Base-by-base conservation (phyloP, 2,888 invertebrate species). In the Aspidapion aeneum region DNA sequence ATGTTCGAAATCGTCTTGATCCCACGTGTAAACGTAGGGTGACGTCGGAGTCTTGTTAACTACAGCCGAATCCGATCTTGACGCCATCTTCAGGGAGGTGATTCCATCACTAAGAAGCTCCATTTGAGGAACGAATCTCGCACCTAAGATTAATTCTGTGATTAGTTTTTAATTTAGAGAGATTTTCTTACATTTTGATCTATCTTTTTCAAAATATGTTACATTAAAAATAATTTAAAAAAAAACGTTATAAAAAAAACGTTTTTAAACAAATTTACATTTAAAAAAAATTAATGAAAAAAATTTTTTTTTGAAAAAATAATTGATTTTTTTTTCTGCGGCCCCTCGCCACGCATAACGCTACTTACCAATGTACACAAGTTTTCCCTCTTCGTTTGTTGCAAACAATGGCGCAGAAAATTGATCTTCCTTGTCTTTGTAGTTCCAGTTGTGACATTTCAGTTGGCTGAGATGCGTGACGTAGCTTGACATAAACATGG, bases 401-500 rank as follows among this genome's bases (percentile, higher is more conserved):
- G 89, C 89, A 73, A 93, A 93, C n/a, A 93, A 79, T 0, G 92
- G 90, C 49, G 90, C 85, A 0, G 91, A 91, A 74, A 90, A 92
- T 0, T 89, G 90, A 78, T 92, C 91, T 64, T 87, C 86, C 5
- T 90, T 89, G 0, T 90, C 88, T 70, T 90, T 82, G 48, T 75
- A 75, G 20, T 71, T 71, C 94, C 93, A 94, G 78, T 94, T 94
- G 35, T 82, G 80, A 73, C 91, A 91, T 64, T 82, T 82, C 21
- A 84, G 90, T 81, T 96, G 96, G 1, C 95, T 94, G 74, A 98
- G 82, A 79, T 97, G 96, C 72, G 90, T 90, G 76, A 93, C 88
- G 77, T 98, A 98, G 74, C 96, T 96, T 2, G 95, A 92, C 94
- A 98, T 95, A 0, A 98, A 82, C 60, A 98, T 82, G 0, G 97